phyloP scores from a whole-genome alignment of 2,888 invertebrate genomes.

The Ophion slaviceki region DNA sequence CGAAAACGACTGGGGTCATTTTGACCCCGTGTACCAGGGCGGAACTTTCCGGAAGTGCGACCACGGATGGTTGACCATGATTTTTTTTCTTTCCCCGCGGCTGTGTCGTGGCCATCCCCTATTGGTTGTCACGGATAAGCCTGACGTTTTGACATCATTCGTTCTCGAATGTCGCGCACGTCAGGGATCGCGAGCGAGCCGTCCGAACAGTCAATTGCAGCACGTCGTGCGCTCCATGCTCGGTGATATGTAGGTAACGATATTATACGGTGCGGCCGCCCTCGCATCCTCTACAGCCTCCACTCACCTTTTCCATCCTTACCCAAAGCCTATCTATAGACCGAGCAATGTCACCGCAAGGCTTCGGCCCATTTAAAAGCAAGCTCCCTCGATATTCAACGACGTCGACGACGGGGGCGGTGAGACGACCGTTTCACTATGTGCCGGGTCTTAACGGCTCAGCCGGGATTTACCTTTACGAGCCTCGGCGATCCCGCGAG shows the following conservation, averaged over 20 bases:
- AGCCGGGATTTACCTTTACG: conserved; percentile 66
- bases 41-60: neutral
- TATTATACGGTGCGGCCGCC: conserved; percentile 8
- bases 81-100: neutral
- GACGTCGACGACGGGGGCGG: conserved; percentile 42
- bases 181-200: conserved; percentile 14
- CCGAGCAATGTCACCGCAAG: conserved; percentile 44
- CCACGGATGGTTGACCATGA: neutral
- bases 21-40: neutral
- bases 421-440: conserved; percentile 51
- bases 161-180: conserved; percentile 4
- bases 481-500: conserved; percentile 51
- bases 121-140: conserved; percentile 9
- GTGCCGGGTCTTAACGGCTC: conserved; percentile 64
- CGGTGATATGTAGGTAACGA: conserved; percentile 28
- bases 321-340: conserved; percentile 21
- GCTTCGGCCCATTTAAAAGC: conserved; percentile 55
- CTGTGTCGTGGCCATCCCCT: neutral
- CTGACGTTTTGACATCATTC: conserved; percentile 20
- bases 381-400: conserved; percentile 56
- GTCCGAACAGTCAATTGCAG: conserved; percentile 36
- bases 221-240: conserved; percentile 28
- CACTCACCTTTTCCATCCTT: conserved; percentile 25
- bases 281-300: conserved; percentile 11
- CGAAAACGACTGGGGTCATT: too few relatives aligned